Evolutionary conservation across 2,888 invertebrate genomes (phyloP).

Genomic region (Thelaira solivaga): DNA sequence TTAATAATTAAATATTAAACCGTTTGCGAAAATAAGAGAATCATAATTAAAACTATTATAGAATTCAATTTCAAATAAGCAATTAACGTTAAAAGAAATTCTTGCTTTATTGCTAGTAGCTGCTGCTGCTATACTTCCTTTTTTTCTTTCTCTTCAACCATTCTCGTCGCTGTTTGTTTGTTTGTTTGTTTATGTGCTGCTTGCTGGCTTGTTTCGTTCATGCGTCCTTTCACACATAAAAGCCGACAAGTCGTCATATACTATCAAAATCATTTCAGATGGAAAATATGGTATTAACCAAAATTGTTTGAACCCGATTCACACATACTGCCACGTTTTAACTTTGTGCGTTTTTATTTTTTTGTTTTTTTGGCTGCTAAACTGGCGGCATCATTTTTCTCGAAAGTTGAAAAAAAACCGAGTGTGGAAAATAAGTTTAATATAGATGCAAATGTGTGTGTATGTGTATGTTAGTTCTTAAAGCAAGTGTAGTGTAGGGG

Average conservation of each 20-base stretch:
- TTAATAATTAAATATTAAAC: conserved; percentile 55
- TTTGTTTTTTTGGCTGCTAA: conserved; percentile 28
- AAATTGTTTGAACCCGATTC: conserved; percentile 50
- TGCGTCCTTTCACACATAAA: conserved; percentile 44
- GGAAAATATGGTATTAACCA: conserved; percentile 59
- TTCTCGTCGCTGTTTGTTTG: neutral
- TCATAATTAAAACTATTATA: conserved; percentile 48
- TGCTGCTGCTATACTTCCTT: neutral
- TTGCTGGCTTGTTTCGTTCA: conserved; percentile 33
- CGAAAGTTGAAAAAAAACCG: conserved; percentile 12
- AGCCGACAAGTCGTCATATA: conserved; percentile 55
- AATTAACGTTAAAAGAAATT: conserved; percentile 55
- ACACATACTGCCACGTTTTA: conserved; percentile 5
- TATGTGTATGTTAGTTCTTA: neutral
- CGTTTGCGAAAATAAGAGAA: conserved; percentile 29
- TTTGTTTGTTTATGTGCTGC: conserved; percentile 4
- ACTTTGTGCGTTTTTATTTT: neutral
- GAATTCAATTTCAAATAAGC: conserved; percentile 50
- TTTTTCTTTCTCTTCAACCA: neutral
- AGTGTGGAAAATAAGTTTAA: conserved; percentile 37
- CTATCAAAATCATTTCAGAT: conserved; percentile 57
- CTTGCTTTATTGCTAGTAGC: conserved; percentile 21
- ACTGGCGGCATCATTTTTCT: conserved; percentile 37
- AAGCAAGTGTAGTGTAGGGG: neutral
- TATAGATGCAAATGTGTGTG: neutral